A percentile compares a stretch with the other conserved stretches of the same genome.
Conservation (phyloP, 1,140 invertebrate genomes). For the Samia ricini region DNA sequence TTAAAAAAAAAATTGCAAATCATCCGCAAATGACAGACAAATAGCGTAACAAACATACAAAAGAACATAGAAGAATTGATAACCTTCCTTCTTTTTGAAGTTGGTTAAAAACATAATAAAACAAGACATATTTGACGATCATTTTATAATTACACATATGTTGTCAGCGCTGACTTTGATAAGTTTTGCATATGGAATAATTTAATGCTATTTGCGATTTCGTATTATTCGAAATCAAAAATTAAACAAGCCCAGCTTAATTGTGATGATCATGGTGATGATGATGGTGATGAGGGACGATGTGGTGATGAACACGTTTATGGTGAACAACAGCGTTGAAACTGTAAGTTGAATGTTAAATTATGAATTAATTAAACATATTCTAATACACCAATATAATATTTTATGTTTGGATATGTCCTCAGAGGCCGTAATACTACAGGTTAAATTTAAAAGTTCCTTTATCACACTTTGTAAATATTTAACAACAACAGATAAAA, state of each 20-base stretch:
- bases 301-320: slow-evolving; percentile 36
- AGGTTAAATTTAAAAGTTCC: too few species aligned
- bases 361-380: background rate
- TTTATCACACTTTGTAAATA: too few species aligned
- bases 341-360: slow-evolving; percentile 26
- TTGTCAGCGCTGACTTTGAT: slow-evolving; percentile 31
- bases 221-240: slow-evolving; percentile 18
- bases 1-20: too few species aligned
- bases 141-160: background rate
- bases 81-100: too few species aligned
- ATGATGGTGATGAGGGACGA: slow-evolving; percentile 26
- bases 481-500: too few species aligned
- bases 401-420: background rate
- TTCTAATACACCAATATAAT: background rate
- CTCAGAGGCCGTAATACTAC: too few species aligned
- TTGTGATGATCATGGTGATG: slow-evolving; percentile 28
- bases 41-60: too few species aligned
- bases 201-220: slow-evolving; percentile 22
- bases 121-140: background rate
- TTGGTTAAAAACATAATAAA: background rate
- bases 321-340: slow-evolving; percentile 49
- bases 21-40: too few species aligned
- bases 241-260: slow-evolving; percentile 22
- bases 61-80: too few species aligned
- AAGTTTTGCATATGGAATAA: slow-evolving; percentile 12